Conservation (phyloP, 2,888 invertebrate species). For the Hydrotaea diabolus region DNA sequence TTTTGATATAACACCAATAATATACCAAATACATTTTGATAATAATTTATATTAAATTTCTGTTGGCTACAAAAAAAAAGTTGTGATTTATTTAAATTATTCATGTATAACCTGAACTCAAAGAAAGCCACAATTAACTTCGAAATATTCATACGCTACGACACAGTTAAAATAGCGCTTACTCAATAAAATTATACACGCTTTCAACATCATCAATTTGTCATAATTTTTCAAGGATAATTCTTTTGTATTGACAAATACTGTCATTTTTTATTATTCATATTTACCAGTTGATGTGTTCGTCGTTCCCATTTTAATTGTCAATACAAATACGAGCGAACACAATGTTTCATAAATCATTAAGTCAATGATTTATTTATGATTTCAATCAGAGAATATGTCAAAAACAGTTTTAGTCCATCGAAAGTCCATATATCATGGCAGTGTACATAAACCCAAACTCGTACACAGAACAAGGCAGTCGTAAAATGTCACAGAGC, state of each 20-base stretch:
- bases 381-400: conserved; percentile 52
- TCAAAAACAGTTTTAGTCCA: conserved; percentile 49
- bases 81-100: too few relatives aligned
- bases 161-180: too few relatives aligned
- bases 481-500: conserved; percentile 5
- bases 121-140: too few relatives aligned
- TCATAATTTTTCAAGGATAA: conserved; percentile 18
- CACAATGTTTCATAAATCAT: conserved; percentile 55
- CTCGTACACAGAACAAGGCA: background rate
- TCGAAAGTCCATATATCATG: conserved; percentile 35
- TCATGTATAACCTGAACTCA: too few relatives aligned
- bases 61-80: too few relatives aligned
- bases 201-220: background rate
- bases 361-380: conserved; percentile 58
- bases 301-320: conserved; percentile 38
- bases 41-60: too few relatives aligned
- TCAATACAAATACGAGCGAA: background rate
- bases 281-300: conserved; percentile 15
- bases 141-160: too few relatives aligned
- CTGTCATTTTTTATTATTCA: conserved; percentile 29
- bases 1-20: too few relatives aligned
- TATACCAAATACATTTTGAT: too few relatives aligned
- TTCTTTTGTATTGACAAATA: conserved; percentile 40
- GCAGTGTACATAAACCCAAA: background rate
- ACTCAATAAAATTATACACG: too few relatives aligned